Base-by-base conservation (phyloP, 2,888 invertebrate species). In the Drosophila bunnanda region DNA sequence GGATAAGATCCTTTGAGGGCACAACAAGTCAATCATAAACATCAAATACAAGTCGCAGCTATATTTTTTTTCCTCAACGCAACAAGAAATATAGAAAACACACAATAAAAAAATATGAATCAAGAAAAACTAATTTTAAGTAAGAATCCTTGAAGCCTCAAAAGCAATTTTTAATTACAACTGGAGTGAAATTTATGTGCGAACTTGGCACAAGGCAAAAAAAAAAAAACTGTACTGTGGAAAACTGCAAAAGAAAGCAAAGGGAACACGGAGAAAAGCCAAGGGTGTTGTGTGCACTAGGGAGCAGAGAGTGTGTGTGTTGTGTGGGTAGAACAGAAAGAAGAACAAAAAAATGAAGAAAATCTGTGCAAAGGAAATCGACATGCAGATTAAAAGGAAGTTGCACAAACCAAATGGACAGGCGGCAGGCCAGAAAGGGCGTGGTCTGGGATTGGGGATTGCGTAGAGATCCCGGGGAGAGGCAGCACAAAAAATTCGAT, bases 311-410 rank as follows among this genome's bases (percentile, higher is more conserved):
- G 53, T 15, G 15, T 20, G 41, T n/a, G 12, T 20, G 41, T n/a
- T 46, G 50, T 34, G 22, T 30, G 46, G 25, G 25, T 20, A 15
- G 32, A 34, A 34, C 9, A 25, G 4, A 20, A 20, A 12, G 20
- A 41, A 20, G 7, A 17, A 48, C 17, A 50, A 50, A 36, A 32
- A 58, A 52, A 58, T 39, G 38, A 53, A 50, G 43, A 53, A 62
- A 85, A 77, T 89, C 88, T 78, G 75, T 76, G 73, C 76, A 82
- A 86, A 87, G 82, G 81, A 90, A 89, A 89, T 87, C 84, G 80
- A 88, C 89, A 90, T 90, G 87, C 88, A 91, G 89, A 88, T 88
- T 86, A 78, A 90, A 81, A 80, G 78, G 79, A 78, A 84, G 88
- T 81, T 78, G 76, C 76, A 83, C 76, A 71, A 77, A 88, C 77